Conservation (phyloP, 1,140 invertebrate species). For the Nephila pilipes region DNA sequence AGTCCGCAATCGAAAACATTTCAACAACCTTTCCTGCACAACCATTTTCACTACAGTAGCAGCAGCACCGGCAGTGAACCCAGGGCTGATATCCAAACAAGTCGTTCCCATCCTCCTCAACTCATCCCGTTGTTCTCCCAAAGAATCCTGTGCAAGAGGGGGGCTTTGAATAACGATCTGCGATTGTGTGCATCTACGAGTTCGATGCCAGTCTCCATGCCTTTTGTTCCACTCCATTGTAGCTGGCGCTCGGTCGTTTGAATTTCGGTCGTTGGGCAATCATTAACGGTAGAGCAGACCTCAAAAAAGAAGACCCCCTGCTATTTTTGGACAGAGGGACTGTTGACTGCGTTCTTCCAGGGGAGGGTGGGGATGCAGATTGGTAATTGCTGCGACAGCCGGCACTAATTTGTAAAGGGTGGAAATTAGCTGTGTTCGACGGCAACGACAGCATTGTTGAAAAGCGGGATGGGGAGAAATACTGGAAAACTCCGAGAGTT, state of each 20-base stretch:
- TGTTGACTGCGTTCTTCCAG: conserved; percentile 41
- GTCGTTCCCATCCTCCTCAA: not conserved
- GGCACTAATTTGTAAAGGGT: conserved; percentile 36
- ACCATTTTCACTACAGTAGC: not conserved
- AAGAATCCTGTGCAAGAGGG: not conserved
- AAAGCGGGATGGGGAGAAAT: not conserved
- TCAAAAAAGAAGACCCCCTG: conserved; percentile 45
- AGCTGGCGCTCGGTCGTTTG: not conserved
- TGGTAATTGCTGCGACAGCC: conserved; percentile 69
- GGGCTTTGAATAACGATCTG: conserved; percentile 38
- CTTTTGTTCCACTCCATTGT: conserved; percentile 55
- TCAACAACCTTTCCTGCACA: not conserved
- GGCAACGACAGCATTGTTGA: conserved; percentile 17
- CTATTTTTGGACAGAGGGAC: conserved; percentile 36
- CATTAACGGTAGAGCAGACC: conserved; percentile 56
- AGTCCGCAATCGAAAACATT: not conserved
- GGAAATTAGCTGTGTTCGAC: conserved; percentile 59
- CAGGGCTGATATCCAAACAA: not conserved
- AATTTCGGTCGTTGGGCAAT: conserved; percentile 42
- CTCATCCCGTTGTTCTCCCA: conserved; percentile 10
- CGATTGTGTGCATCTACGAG: not conserved
- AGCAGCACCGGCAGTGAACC: not conserved
- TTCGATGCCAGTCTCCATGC: conserved; percentile 15
- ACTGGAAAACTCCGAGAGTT: not conserved
- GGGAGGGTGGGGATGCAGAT: not conserved